These are phyloP conservation scores for Gadus chalcogrammus DNA, from an alignment of 2,113 vertebrate species.

Conservation along the genomic window DNA sequence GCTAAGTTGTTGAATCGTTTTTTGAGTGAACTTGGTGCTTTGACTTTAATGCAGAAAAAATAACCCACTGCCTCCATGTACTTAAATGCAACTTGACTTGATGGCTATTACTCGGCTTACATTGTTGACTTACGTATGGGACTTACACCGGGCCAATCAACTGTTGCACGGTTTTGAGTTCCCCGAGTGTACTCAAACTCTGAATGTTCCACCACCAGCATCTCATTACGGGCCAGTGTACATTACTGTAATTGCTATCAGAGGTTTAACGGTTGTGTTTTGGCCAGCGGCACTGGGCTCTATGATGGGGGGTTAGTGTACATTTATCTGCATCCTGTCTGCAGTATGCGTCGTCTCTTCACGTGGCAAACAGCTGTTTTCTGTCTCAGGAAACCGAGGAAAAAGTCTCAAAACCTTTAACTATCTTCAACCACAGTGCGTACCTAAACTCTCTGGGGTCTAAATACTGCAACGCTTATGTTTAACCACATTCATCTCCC, in stretches of 20 bases:
- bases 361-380: slow-evolving; percentile 33
- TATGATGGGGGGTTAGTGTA: slow-evolving; percentile 7
- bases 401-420: slow-evolving; percentile 26
- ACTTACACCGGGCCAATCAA: background rate
- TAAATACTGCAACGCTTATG: slow-evolving; percentile 29
- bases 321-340: slow-evolving; percentile 13
- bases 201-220: too few species aligned
- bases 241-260: slow-evolving; percentile 19
- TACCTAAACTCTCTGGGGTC: slow-evolving; percentile 25
- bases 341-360: slow-evolving; percentile 22
- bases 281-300: slow-evolving; percentile 32
- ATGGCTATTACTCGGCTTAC: too few species aligned
- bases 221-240: too few species aligned
- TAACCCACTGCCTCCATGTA: too few species aligned
- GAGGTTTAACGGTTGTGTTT: slow-evolving; percentile 19
- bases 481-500: slow-evolving; percentile 26
- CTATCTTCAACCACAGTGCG: slow-evolving; percentile 14
- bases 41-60: too few species aligned
- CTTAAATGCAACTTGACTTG: too few species aligned
- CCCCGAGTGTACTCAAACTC: background rate
- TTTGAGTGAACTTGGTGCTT: too few species aligned
- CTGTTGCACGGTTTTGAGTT: background rate
- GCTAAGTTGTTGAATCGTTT: too few species aligned
- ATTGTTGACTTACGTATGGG: background rate
- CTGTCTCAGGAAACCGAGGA: slow-evolving; percentile 34